Evolutionary conservation across 2,888 invertebrate species (phyloP).

Genomic region (Melinaea marsaeus): DNA sequence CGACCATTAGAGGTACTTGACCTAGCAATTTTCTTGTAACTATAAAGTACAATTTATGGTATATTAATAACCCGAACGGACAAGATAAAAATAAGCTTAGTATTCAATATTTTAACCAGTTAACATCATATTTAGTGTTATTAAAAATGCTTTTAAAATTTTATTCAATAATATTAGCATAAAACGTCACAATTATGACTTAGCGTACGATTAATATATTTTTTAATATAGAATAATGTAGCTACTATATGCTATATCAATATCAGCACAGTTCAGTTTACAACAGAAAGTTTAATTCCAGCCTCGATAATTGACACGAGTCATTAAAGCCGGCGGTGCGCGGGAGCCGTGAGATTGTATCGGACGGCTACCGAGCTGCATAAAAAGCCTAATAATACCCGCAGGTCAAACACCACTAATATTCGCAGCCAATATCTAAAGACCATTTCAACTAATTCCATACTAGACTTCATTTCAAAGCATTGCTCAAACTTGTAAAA

Average conservation of each 20-base stretch:
- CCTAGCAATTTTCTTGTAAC: constrained; percentile 62
- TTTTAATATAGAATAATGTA: too few relatives aligned
- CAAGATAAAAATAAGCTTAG: constrained; percentile 55
- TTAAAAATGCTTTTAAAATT: constrained; percentile 36
- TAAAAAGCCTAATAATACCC: constrained; percentile 64
- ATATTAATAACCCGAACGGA: constrained; percentile 60
- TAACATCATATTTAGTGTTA: constrained; percentile 10
- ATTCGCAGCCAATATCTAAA: constrained; percentile 27
- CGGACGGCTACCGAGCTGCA: constrained; percentile 57
- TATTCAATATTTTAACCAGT: constrained; percentile 36
- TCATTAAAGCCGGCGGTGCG: constrained; percentile 69
- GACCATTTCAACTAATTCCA: not conserved
- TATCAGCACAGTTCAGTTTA: constrained; percentile 13
- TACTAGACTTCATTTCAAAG: too few relatives aligned
- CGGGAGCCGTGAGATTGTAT: constrained; percentile 67
- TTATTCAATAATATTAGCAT: not conserved
- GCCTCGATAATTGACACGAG: constrained; percentile 61
- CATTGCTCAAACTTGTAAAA: too few relatives aligned
- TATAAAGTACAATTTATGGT: constrained; percentile 58
- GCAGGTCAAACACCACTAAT: constrained; percentile 44
- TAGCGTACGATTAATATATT: too few relatives aligned
- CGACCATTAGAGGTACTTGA: constrained; percentile 59
- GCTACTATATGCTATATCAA: too few relatives aligned
- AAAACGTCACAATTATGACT: not conserved
- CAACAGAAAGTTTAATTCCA: constrained; percentile 44